These are phyloP conservation scores for Heliconius hortense DNA, from an alignment of 2,888 invertebrate species.

Conservation along the genomic window DNA sequence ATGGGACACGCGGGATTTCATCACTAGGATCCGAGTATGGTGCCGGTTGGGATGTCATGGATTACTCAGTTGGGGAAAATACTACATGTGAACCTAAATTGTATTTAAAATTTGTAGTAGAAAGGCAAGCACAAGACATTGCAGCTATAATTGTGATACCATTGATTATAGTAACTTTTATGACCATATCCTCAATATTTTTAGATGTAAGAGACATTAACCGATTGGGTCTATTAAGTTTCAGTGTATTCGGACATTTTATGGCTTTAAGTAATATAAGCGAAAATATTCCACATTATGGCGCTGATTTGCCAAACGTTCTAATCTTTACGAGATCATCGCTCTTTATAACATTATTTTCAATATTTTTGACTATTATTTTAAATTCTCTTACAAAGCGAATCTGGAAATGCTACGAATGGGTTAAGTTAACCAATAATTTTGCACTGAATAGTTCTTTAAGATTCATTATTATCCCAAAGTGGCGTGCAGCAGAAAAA, in stretches of 20 bases:
- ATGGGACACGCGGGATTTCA: constrained; percentile 35
- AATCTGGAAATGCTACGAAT: constrained; percentile 40
- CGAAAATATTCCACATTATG: constrained; percentile 48
- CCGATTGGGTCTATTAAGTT: constrained; percentile 49
- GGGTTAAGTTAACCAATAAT: constrained; percentile 48
- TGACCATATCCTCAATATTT: constrained; percentile 49
- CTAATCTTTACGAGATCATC: constrained; percentile 54
- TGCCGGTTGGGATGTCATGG: constrained; percentile 55
- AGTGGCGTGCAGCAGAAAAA: constrained; percentile 43
- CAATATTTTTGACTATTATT: constrained; percentile 47
- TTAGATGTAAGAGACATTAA: constrained; percentile 48
- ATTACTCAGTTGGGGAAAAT: constrained; percentile 45
- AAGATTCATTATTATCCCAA: constrained; percentile 48
- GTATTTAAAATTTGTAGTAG: constrained; percentile 51
- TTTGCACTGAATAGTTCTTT: constrained; percentile 44
- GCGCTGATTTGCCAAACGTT: constrained; percentile 50
- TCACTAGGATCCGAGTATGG: constrained; percentile 50
- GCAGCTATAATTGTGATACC: constrained; percentile 54
- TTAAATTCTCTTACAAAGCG: constrained; percentile 45
- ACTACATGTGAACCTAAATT: constrained; percentile 45
- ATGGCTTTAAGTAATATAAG: constrained; percentile 47
- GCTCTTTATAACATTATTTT: constrained; percentile 47
- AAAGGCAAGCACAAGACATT: constrained; percentile 52
- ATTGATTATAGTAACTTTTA: constrained; percentile 46
- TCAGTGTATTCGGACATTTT: constrained; percentile 54